A percentile compares a stretch with the other conserved stretches of the same genome.
These are phyloP conservation scores for Sebastiscus tertius DNA, from an alignment of 2,797 vertebrate genomes.

Conservation along the genomic window DNA sequence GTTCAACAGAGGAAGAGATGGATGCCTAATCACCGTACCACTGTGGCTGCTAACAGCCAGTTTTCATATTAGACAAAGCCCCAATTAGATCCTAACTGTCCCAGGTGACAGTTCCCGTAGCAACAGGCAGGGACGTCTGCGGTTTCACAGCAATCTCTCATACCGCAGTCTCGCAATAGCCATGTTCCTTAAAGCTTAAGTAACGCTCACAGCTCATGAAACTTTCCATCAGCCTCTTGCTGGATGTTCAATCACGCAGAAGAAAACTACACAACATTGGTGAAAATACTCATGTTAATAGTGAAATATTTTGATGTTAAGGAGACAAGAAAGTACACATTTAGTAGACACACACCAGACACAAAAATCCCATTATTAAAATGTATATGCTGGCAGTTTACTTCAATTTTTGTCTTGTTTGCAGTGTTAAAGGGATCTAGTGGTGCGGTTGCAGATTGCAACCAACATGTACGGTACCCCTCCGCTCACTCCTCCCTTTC, in stretches of 20 bases:
- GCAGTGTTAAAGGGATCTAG: not conserved
- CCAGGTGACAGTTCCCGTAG: slow-evolving; percentile 52
- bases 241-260: not conserved
- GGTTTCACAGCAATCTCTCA: slow-evolving; percentile 33
- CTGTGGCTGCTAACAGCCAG: slow-evolving; percentile 57
- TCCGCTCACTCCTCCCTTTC: no score
- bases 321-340: not conserved
- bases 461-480: no score
- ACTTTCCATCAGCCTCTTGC: not conserved
- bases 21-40: slow-evolving; percentile 59
- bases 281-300: not conserved
- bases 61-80: slow-evolving; percentile 63
- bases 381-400: not conserved
- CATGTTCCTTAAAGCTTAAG: slow-evolving; percentile 18
- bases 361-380: not conserved
- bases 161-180: not conserved
- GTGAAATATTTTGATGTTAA: not conserved
- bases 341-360: not conserved
- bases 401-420: not conserved
- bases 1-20: slow-evolving; percentile 54
- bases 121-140: slow-evolving; percentile 43
- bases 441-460: no score
- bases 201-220: slow-evolving; percentile 1
- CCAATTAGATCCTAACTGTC: slow-evolving; percentile 63
- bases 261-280: not conserved